phyloP scores from a whole-genome alignment of 2,888 invertebrate species.

The Caenorhabditis becei region DNA sequence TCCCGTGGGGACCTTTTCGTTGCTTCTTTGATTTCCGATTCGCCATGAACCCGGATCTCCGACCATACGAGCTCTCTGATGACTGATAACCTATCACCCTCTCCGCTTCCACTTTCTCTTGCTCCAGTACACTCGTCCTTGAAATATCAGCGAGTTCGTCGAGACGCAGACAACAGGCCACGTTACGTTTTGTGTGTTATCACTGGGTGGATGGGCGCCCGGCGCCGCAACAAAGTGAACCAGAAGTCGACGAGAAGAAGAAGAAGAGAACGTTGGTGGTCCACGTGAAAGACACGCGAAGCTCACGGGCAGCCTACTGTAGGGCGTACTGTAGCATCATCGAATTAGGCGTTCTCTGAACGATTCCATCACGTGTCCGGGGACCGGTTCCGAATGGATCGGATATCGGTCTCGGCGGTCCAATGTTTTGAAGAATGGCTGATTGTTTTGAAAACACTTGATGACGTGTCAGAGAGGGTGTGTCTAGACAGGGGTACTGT shows the following conservation, averaged over 20 bases:
- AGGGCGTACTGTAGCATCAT: conserved; percentile 1
- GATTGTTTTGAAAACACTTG: background rate
- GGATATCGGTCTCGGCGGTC: background rate
- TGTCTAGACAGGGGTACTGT: background rate
- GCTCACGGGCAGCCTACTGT: background rate
- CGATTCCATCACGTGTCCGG: background rate
- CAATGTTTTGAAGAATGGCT: no score
- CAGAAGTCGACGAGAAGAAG: conserved; percentile 14
- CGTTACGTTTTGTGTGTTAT: conserved; percentile 26
- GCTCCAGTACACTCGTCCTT: conserved; percentile 26
- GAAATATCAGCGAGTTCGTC: background rate
- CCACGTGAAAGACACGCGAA: conserved; percentile 36
- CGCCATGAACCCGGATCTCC: conserved; percentile 2
- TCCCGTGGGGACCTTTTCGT: background rate
- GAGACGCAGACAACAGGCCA: conserved; percentile 17
- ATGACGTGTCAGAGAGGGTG: background rate
- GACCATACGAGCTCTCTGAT: background rate
- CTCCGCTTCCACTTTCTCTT: background rate
- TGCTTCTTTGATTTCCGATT: background rate
- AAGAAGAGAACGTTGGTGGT: conserved; percentile 26
- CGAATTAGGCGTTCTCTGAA: conserved; percentile 4
- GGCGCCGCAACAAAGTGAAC: conserved; percentile 39
- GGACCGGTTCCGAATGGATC: background rate
- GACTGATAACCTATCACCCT: conserved; percentile 30
- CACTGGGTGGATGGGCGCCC: conserved; percentile 13